Conservation (phyloP, 2,113 vertebrate species). For the Pangasianodon hypophthalmus region DNA sequence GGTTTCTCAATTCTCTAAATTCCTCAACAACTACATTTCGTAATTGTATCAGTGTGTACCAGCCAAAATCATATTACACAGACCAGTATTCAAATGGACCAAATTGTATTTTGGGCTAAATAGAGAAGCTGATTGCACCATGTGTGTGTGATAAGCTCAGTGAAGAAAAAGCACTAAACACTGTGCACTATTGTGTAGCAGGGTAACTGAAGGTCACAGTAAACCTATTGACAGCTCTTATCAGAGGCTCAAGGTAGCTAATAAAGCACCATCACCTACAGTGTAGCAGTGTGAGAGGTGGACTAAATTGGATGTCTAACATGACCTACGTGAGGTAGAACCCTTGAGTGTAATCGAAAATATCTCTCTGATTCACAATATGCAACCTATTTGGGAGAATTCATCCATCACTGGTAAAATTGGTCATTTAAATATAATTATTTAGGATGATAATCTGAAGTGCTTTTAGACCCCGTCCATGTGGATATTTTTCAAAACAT, state of each 20-base stretch:
- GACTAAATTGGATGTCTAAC: conserved; percentile 51
- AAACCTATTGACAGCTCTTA: conserved; percentile 55
- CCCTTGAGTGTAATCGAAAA: neutral
- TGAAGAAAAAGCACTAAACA: conserved; percentile 37
- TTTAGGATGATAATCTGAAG: neutral
- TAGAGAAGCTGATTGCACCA: conserved; percentile 36
- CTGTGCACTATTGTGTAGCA: conserved; percentile 48
- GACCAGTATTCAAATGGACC: neutral
- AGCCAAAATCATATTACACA: conserved; percentile 17
- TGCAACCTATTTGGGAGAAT: neutral
- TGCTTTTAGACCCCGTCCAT: neutral
- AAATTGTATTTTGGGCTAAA: conserved; percentile 38
- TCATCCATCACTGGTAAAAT: neutral
- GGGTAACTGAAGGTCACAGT: conserved; percentile 49
- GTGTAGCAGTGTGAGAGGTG: neutral
- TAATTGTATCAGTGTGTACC: conserved; percentile 12
- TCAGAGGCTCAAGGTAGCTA: conserved; percentile 53
- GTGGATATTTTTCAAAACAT: neutral
- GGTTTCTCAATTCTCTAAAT: conserved; percentile 16
- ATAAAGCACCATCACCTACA: conserved; percentile 53
- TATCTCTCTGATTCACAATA: neutral
- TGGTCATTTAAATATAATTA: neutral
- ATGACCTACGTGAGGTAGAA: neutral
- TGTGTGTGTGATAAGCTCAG: conserved; percentile 18
- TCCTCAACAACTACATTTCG: neutral